Conservation (phyloP, 1,140 invertebrate genomes). For the Mamestra configurata region DNA sequence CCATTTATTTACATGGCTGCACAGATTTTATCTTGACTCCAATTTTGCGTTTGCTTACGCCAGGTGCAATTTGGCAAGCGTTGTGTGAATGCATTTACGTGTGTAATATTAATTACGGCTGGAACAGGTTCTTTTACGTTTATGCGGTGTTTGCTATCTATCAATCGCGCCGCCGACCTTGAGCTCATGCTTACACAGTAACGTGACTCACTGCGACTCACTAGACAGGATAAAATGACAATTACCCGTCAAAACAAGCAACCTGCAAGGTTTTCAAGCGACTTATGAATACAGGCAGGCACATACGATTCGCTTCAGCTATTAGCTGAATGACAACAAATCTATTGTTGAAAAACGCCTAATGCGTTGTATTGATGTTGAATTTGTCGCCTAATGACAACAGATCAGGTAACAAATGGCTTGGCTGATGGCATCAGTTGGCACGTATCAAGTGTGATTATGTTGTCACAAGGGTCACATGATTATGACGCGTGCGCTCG, state of each 20-base stretch:
- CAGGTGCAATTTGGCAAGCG: conserved; percentile 33
- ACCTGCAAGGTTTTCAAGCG: conserved; percentile 48
- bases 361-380: conserved; percentile 34
- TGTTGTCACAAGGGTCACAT: conserved; percentile 65
- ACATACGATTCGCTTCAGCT: conserved; percentile 24
- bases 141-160: conserved; percentile 45
- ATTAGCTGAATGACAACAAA: conserved; percentile 16
- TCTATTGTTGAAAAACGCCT: background rate
- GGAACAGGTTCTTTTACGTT: conserved; percentile 42
- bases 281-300: background rate
- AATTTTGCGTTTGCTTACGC: conserved; percentile 30
- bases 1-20: conserved; percentile 29
- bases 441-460: conserved; percentile 62
- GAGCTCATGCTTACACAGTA: conserved; percentile 54
- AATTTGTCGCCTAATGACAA: conserved; percentile 56
- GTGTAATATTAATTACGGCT: conserved; percentile 35
- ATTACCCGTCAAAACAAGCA: conserved; percentile 58
- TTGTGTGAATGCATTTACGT: conserved; percentile 38
- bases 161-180: conserved; percentile 53
- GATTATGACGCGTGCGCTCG: conserved; percentile 68
- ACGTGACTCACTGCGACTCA: conserved; percentile 54
- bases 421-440: conserved; percentile 70
- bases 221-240: conserved; percentile 60
- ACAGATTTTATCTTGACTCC: conserved; percentile 28
- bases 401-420: conserved; percentile 48